Percentiles rank a stretch among this genome's conserved stretches.
Evolutionary conservation across 2,113 vertebrate genomes (phyloP).

Genomic region (Empidonax traillii): DNA sequence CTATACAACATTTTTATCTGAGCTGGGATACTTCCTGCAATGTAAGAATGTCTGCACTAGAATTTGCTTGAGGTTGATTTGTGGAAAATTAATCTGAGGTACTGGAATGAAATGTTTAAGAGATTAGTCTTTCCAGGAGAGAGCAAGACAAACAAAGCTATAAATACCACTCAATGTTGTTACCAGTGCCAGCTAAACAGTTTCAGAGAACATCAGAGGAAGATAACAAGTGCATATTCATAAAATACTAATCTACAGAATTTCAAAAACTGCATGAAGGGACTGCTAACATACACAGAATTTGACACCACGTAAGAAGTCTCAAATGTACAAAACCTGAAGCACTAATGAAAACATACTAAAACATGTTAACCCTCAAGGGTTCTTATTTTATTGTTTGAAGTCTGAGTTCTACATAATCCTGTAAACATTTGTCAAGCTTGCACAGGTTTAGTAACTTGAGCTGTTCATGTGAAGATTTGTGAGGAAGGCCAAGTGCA

Average conservation of each 20-base stretch:
- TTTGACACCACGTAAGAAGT: neutral
- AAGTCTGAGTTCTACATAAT: neutral
- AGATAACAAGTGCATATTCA: neutral
- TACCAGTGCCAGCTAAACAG: neutral
- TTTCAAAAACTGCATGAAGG: neutral
- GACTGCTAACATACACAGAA: neutral
- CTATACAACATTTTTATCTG: neutral
- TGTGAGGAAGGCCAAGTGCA: neutral
- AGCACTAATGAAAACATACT: neutral
- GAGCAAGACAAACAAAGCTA: constrained; percentile 3
- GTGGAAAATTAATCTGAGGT: neutral
- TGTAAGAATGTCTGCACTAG: neutral
- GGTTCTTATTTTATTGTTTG: neutral
- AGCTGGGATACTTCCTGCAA: neutral
- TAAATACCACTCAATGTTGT: neutral
- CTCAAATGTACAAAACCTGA: neutral
- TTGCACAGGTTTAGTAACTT: neutral
- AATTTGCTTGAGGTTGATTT: neutral
- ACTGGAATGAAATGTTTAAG: neutral
- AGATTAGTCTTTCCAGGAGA: neutral
- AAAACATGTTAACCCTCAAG: neutral
- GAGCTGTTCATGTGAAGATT: neutral
- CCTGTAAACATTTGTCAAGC: neutral
- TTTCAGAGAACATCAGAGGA: neutral
- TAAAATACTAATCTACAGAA: neutral